phyloP scores from a whole-genome alignment of 1,140 invertebrate genomes.

The Drosophila insularis region DNA sequence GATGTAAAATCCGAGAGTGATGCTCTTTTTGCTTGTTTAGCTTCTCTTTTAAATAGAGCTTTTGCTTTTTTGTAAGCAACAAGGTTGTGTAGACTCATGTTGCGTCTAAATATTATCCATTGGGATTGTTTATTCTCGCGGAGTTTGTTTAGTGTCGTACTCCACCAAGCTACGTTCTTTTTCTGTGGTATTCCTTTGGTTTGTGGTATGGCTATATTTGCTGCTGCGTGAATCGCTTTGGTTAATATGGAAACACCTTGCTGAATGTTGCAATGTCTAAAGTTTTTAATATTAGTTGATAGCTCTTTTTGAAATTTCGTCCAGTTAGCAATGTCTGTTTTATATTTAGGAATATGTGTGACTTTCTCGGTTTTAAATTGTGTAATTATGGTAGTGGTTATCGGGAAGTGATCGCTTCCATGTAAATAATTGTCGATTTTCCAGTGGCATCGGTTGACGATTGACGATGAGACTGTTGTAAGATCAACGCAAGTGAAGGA shows the following conservation, averaged over 20 bases:
- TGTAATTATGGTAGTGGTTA: no score
- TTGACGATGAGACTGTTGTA: no score
- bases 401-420: no score
- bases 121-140: background rate
- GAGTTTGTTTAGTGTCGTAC: background rate
- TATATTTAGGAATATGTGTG: no score
- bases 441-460: no score
- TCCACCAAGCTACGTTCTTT: background rate
- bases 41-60: no score
- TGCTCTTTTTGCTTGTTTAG: background rate
- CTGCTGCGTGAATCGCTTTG: background rate
- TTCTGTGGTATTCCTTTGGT: background rate
- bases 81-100: background rate
- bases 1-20: background rate
- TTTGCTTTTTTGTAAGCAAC: background rate
- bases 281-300: background rate
- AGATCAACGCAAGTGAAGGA: no score
- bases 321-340: background rate
- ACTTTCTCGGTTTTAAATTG: no score
- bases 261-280: background rate
- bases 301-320: background rate
- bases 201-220: conserved; percentile 8
- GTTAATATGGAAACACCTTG: no score
- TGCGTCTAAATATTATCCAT: background rate
- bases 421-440: no score